Conservation (phyloP, 2,113 vertebrate genomes). For the Takifugu bimaculatus region DNA sequence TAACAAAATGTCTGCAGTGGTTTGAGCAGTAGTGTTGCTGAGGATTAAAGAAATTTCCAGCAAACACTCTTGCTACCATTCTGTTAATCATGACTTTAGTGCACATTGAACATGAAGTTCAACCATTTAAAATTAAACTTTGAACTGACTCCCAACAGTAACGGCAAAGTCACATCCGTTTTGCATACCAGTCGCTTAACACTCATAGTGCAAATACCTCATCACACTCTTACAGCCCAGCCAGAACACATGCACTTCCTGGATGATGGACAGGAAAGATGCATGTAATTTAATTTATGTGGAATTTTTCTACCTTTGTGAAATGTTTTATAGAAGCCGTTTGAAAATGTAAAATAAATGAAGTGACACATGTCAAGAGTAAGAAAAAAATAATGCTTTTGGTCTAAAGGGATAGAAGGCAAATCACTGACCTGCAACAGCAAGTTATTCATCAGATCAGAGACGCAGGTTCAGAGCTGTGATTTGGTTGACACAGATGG, state of each 20-base stretch:
- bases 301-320: background rate
- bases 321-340: background rate
- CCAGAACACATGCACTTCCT: background rate
- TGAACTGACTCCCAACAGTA: constrained; percentile 1
- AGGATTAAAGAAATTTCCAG: no score
- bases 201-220: constrained; percentile 29
- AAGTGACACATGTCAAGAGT: background rate
- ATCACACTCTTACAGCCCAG: background rate
- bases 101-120: background rate
- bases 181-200: constrained; percentile 13
- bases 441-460: constrained; percentile 16
- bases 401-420: background rate
- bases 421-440: constrained; percentile 17
- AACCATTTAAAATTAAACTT: background rate
- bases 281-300: no score
- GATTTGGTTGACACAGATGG: constrained; percentile 9
- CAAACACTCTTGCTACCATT: no score
- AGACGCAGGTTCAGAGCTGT: constrained; percentile 20
- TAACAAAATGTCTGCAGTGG: no score
- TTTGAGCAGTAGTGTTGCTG: no score
- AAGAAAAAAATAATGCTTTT: background rate
- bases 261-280: no score
- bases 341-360: no score
- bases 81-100: background rate
- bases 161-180: constrained; percentile 13